Percentiles rank a stretch among this genome's conserved stretches.
phyloP scores from a whole-genome alignment of 2,797 vertebrate species.

The Podargus strigoides region DNA sequence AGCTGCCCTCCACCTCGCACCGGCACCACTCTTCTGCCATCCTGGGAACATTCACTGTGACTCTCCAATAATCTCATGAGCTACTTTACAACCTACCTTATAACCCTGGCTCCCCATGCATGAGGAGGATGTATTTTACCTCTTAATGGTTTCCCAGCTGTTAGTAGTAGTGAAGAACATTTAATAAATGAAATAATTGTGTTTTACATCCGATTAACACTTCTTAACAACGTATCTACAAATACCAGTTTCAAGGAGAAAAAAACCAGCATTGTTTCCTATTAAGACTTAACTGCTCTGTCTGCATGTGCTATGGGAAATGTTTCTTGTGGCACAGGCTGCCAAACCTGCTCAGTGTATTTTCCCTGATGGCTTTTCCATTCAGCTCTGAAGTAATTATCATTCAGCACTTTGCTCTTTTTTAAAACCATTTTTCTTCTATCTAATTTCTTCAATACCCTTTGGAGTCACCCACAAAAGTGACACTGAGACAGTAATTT shows the following conservation, averaged over 20 bases:
- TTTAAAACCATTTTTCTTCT: neutral
- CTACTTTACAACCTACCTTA: neutral
- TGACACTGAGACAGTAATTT: neutral
- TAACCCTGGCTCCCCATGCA: neutral
- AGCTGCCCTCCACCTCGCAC: neutral
- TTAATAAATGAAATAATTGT: neutral
- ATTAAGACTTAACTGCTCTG: neutral
- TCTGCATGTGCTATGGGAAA: neutral
- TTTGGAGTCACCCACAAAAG: neutral
- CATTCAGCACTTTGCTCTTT: neutral
- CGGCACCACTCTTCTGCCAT: accelerated
- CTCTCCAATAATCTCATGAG: neutral
- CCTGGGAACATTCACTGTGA: neutral
- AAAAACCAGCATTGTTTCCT: neutral
- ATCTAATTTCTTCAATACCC: neutral
- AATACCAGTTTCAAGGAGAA: neutral
- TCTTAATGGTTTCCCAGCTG: neutral
- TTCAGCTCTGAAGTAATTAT: neutral
- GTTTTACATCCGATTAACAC: neutral
- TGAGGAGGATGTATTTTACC: neutral
- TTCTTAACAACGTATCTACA: neutral
- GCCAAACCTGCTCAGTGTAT: neutral
- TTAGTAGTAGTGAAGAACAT: neutral
- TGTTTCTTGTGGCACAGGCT: neutral
- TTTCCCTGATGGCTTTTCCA: conserved; percentile 5